Conservation (phyloP, 1,140 invertebrate genomes). For the Brachionus manjavacas region DNA sequence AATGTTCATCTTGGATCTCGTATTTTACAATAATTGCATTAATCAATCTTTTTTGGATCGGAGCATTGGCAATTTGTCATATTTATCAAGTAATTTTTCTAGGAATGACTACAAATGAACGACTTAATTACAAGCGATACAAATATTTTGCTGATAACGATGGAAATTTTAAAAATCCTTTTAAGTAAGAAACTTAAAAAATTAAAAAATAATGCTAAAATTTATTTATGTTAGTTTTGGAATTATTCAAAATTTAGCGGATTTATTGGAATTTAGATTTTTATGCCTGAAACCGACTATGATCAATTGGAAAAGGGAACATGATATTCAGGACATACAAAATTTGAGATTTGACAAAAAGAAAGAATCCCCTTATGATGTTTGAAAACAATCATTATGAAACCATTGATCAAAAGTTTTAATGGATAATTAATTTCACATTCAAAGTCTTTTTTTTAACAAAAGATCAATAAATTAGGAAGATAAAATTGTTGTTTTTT, state of each 20-base stretch:
- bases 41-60: constrained; percentile 44
- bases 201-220: neutral
- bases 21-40: constrained; percentile 44
- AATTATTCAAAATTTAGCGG: constrained; percentile 22
- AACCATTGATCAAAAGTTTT: neutral
- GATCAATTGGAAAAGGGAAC: constrained; percentile 10
- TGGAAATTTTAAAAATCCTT: constrained; percentile 80
- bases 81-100: constrained; percentile 61
- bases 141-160: constrained; percentile 77
- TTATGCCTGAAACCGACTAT: neutral
- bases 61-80: constrained; percentile 44
- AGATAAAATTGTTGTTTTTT: neutral
- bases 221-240: constrained; percentile 23
- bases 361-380: neutral
- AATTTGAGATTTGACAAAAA: neutral
- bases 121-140: constrained; percentile 83
- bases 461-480: neutral
- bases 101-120: constrained; percentile 87
- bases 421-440: neutral
- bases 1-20: constrained; percentile 46
- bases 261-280: neutral
- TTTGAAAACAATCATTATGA: neutral
- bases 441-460: neutral
- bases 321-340: constrained; percentile 12
- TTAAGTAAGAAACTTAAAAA: constrained; percentile 64